phyloP scores from a whole-genome alignment of 2,113 vertebrate species.

The Pantherophis guttatus region DNA sequence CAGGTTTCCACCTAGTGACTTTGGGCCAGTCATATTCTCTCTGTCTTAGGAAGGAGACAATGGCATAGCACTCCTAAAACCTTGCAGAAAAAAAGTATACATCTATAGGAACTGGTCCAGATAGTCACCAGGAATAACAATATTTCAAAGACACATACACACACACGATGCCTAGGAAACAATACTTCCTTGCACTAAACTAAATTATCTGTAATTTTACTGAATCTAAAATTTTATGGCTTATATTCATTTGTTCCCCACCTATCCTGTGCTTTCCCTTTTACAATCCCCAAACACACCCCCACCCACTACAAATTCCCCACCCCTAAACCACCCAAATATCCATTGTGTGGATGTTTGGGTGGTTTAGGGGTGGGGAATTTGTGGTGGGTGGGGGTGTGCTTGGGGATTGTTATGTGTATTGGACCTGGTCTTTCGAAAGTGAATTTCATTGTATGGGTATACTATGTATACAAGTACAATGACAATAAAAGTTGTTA shows the following conservation, averaged over 20 bases:
- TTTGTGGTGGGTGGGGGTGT: too few species aligned
- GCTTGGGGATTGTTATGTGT: too few species aligned
- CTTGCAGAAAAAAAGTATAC: not conserved
- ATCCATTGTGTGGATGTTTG: too few species aligned
- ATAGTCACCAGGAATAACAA: not conserved
- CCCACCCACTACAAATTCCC: too few species aligned
- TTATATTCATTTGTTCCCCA: not conserved
- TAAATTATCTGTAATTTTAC: not conserved
- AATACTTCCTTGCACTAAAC: not conserved
- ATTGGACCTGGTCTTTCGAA: too few species aligned
- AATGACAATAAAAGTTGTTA: too few species aligned
- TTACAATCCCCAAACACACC: too few species aligned
- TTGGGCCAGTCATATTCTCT: not conserved
- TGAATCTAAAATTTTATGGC: not conserved
- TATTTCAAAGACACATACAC: not conserved
- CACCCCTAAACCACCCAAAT: too few species aligned
- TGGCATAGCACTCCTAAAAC: not conserved
- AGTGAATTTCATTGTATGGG: too few species aligned
- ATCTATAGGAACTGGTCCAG: not conserved
- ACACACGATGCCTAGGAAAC: not conserved
- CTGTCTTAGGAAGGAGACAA: not conserved
- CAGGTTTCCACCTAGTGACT: not conserved
- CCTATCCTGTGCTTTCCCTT: not conserved
- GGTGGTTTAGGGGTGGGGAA: too few species aligned
- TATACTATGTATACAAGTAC: too few species aligned